Evolutionary conservation across 2,888 invertebrate species (phyloP).

Genomic region (Cephus nigrinus): DNA sequence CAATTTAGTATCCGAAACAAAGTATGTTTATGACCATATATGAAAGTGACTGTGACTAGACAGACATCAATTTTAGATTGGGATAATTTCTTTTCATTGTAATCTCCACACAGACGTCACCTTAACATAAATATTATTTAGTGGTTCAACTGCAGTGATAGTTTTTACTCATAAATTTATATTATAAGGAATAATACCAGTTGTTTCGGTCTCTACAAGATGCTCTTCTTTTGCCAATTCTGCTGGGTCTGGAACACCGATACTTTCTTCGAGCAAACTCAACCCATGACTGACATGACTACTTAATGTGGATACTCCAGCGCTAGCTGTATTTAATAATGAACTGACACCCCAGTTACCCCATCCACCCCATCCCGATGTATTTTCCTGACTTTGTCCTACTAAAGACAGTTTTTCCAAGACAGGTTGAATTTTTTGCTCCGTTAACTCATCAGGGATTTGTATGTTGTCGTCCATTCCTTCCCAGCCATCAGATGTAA

Average conservation of each 20-base stretch:
- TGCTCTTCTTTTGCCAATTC: conserved; percentile 72
- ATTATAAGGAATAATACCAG: conserved; percentile 7
- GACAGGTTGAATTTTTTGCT: conserved; percentile 46
- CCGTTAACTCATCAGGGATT: conserved; percentile 57
- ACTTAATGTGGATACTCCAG: conserved; percentile 81
- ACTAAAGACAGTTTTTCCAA: conserved; percentile 63
- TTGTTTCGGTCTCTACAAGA: conserved; percentile 18
- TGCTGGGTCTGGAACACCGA: conserved; percentile 87
- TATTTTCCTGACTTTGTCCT: conserved; percentile 21
- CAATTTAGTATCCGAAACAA: neutral
- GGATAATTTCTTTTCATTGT: neutral
- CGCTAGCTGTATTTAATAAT: conserved; percentile 80
- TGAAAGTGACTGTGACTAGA: neutral
- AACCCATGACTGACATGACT: conserved; percentile 86
- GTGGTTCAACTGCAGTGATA: no score
- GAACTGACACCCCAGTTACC: conserved; percentile 82
- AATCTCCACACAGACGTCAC: no score
- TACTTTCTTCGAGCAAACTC: conserved; percentile 81
- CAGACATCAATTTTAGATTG: neutral
- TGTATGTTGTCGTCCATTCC: conserved; percentile 52
- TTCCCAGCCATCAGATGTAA: conserved; percentile 65
- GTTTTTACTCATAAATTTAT: neutral
- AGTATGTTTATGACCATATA: neutral
- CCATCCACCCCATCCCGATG: conserved; percentile 71
- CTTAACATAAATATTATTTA: no score